Conservation (phyloP, 1,140 invertebrate species). For the Papilio dardanus region DNA sequence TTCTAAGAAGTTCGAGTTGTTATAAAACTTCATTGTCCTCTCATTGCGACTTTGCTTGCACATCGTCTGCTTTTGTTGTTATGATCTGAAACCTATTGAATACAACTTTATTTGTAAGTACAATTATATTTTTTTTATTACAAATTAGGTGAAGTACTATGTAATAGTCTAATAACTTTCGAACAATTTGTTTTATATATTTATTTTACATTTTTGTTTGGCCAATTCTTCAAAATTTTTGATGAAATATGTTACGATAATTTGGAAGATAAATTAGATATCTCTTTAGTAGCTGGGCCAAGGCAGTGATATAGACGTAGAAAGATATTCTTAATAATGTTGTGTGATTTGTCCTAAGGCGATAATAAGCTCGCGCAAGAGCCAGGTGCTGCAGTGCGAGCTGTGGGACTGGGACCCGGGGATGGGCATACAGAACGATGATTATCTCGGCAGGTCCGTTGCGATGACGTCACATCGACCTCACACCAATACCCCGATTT, state of each 20-base stretch:
- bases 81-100: not conserved
- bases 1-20: not conserved
- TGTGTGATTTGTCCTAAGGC: conserved; percentile 84
- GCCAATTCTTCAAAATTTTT: not conserved
- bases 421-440: conserved; percentile 91
- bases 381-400: conserved; percentile 87
- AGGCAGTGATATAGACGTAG: conserved; percentile 3
- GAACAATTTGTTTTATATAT: not conserved
- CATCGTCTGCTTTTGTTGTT: not conserved
- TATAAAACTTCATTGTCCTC: conserved; percentile 15
- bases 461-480: conserved; percentile 38
- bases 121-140: not conserved
- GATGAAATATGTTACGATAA: not conserved
- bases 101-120: not conserved
- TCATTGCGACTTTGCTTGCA: conserved; percentile 4
- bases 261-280: not conserved
- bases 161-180: not conserved
- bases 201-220: not conserved
- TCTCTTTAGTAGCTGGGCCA: not conserved
- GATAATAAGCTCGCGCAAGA: conserved; percentile 87
- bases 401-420: conserved; percentile 94
- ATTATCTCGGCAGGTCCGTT: conserved; percentile 92
- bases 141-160: not conserved
- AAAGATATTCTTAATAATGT: conserved; percentile 39
- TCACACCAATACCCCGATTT: conserved; percentile 36